phyloP scores from a whole-genome alignment of 2,888 invertebrate species.

The Calameuta pallipes region DNA sequence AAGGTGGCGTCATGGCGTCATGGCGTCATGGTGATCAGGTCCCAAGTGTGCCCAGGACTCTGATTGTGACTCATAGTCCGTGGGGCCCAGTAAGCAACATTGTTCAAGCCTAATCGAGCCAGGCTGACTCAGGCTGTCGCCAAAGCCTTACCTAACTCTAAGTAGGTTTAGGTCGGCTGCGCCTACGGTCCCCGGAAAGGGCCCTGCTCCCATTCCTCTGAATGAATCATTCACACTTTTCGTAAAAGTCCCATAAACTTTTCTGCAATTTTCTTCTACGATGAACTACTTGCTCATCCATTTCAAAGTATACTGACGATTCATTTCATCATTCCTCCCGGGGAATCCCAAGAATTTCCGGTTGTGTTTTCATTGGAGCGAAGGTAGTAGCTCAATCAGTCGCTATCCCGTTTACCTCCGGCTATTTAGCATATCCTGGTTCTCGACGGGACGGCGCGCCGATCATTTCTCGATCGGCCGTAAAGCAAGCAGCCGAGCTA shows the following conservation, averaged over 20 bases:
- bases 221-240: background rate
- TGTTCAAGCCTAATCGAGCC: constrained; percentile 41
- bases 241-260: background rate
- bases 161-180: constrained; percentile 38
- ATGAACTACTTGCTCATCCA: background rate
- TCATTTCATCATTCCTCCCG: background rate
- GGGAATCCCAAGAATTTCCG: constrained; percentile 34
- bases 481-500: constrained; percentile 30
- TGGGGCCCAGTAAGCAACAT: constrained; percentile 10
- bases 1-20: background rate
- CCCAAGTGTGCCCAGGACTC: background rate
- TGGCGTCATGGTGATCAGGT: background rate
- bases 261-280: background rate
- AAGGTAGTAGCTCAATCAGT: background rate
- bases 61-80: constrained; percentile 1
- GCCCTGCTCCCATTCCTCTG: background rate
- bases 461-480: constrained; percentile 34
- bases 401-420: background rate
- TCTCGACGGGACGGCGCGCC: constrained; percentile 28
- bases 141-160: constrained; percentile 38
- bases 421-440: constrained; percentile 34
- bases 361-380: background rate
- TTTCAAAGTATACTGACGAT: background rate
- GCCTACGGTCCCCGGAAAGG: background rate
- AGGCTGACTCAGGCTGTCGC: constrained; percentile 40